These are phyloP conservation scores for Apotomis capreana DNA, from an alignment of 2,888 invertebrate genomes.

Conservation along the genomic window DNA sequence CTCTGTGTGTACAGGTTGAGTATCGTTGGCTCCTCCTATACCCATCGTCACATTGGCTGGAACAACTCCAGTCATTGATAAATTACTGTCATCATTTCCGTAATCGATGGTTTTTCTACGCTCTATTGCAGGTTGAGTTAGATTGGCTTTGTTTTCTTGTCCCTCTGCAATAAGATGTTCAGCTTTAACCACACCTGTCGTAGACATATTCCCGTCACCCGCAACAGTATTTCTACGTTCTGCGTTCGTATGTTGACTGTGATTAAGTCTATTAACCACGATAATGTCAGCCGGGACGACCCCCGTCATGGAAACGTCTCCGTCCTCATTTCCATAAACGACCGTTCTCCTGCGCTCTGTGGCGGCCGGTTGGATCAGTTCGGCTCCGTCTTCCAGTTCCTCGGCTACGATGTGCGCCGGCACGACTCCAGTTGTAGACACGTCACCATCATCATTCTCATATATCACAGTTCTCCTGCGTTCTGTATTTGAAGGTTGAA, in stretches of 20 bases:
- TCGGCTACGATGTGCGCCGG: conserved; percentile 42
- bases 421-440: conserved; percentile 50
- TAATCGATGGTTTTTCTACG: conserved; percentile 2
- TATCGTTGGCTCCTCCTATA: not conserved
- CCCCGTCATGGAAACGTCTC: conserved; percentile 53
- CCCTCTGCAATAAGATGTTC: no score
- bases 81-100: conserved; percentile 43
- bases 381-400: not conserved
- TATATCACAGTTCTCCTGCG: conserved; percentile 5
- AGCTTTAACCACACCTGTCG: conserved; percentile 45
- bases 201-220: conserved; percentile 48
- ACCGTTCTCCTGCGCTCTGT: conserved; percentile 5
- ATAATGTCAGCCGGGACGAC: conserved; percentile 43
- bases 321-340: conserved; percentile 38
- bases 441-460: conserved; percentile 42
- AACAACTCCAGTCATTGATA: conserved; percentile 52
- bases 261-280: not conserved
- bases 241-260: not conserved
- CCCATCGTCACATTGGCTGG: conserved; percentile 33
- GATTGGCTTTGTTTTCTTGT: not conserved
- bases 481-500: not conserved
- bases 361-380: not conserved
- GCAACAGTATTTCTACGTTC: conserved; percentile 20
- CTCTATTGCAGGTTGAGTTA: not conserved
- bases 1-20: not conserved